Evolutionary conservation across 1,140 invertebrate species (phyloP).

Genomic region (Diuraphis noxia): DNA sequence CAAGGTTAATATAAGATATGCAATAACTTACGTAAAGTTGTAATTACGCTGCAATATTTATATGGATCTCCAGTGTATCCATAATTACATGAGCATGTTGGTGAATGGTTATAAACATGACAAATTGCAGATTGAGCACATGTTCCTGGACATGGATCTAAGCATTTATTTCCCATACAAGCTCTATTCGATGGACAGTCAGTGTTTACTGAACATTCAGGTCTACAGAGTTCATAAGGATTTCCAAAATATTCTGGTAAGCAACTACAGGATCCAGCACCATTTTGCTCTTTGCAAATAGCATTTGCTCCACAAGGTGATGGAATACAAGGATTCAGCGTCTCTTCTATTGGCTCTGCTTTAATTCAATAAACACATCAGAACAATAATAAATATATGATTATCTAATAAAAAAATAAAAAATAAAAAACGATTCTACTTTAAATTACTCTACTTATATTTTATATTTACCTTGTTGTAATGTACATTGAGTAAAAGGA

Average conservation of each 20-base stretch:
- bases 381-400: constrained; percentile 57
- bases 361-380: constrained; percentile 55
- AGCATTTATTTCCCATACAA: constrained; percentile 63
- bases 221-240: constrained; percentile 63
- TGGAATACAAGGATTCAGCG: constrained; percentile 61
- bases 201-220: constrained; percentile 62
- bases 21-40: constrained; percentile 61
- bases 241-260: constrained; percentile 60
- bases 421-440: too few species aligned
- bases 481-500: constrained; percentile 64
- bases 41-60: constrained; percentile 58
- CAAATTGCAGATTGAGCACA: constrained; percentile 67
- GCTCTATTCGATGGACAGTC: constrained; percentile 61
- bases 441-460: constrained; percentile 53
- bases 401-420: constrained; percentile 57
- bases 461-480: constrained; percentile 62
- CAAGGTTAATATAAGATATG: background rate
- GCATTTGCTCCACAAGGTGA: constrained; percentile 66
- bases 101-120: constrained; percentile 74
- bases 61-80: constrained; percentile 74
- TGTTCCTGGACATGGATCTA: constrained; percentile 62
- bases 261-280: constrained; percentile 65
- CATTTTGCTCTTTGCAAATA: constrained; percentile 67
- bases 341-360: constrained; percentile 55
- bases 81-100: constrained; percentile 71